These are phyloP conservation scores for Drosophila micromelanica DNA, from an alignment of 1,140 invertebrate species.

Conservation along the genomic window DNA sequence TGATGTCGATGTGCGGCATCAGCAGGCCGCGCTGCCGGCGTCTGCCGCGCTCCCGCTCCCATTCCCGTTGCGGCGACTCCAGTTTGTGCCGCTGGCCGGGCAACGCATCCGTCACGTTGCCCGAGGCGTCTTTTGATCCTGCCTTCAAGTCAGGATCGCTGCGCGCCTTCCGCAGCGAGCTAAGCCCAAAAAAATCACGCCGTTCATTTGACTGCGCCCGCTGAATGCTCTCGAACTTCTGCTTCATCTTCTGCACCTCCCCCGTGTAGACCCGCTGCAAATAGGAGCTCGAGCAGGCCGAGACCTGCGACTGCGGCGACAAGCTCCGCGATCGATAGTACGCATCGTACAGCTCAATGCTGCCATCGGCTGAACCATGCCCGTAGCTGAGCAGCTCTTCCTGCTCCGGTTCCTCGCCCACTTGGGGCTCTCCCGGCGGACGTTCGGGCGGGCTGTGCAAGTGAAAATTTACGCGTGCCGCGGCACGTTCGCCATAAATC, in stretches of 20 bases:
- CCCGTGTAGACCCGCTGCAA: constrained; percentile 89
- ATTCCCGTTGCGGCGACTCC: constrained; percentile 84
- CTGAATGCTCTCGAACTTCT: constrained; percentile 89
- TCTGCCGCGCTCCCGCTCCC: constrained; percentile 80
- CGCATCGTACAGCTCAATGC: constrained; percentile 86
- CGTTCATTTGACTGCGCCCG: constrained; percentile 69
- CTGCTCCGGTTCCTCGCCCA: neutral
- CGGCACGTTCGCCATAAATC: constrained; percentile 89
- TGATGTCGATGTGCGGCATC: constrained; percentile 95
- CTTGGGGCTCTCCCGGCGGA: constrained; percentile 50
- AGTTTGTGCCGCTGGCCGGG: constrained; percentile 86
- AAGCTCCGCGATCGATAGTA: constrained; percentile 87
- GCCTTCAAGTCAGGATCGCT: constrained; percentile 90
- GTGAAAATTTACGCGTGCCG: constrained; percentile 82
- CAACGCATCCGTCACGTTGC: constrained; percentile 85
- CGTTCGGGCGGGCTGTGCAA: constrained; percentile 76
- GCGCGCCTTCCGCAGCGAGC: constrained; percentile 87
- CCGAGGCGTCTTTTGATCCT: constrained; percentile 85
- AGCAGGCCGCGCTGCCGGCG: constrained; percentile 86
- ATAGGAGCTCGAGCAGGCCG: constrained; percentile 87
- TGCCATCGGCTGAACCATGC: constrained; percentile 57
- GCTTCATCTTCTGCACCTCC: constrained; percentile 89
- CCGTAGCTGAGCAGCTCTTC: constrained; percentile 63
- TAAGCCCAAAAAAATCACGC: constrained; percentile 83
- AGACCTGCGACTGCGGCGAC: constrained; percentile 86